Evolutionary conservation across 2,113 vertebrate species (phyloP).

Genomic region (Ia io): DNA sequence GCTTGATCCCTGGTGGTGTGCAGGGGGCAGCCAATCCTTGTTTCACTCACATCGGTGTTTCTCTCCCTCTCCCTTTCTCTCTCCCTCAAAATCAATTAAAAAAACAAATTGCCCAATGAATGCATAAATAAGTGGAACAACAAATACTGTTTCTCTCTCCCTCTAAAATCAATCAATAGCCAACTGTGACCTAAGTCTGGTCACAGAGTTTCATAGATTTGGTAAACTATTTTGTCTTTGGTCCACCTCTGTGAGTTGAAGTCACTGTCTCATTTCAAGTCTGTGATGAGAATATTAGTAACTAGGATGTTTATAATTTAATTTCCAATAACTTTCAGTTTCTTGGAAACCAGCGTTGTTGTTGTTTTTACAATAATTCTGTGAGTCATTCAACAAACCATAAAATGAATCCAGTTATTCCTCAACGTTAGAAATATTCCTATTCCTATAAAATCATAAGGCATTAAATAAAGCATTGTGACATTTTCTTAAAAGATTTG

Average conservation of each 20-base stretch:
- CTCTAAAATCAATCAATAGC: not conserved
- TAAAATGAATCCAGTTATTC: slow-evolving; percentile 2
- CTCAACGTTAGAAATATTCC: not conserved
- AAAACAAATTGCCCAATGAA: no score
- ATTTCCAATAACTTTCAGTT: not conserved
- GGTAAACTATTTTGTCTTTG: not conserved
- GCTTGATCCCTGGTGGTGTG: not conserved
- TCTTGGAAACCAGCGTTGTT: not conserved
- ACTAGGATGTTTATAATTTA: not conserved
- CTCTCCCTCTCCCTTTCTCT: no score
- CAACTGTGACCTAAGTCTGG: not conserved
- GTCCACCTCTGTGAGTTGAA: not conserved
- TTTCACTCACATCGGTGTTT: not conserved
- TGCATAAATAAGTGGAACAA: no score
- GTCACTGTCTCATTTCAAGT: not conserved
- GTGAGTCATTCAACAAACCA: slow-evolving; percentile 14
- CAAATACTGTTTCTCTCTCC: no score
- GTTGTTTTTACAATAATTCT: not conserved
- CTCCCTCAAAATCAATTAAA: no score
- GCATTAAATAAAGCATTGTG: not conserved
- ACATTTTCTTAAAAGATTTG: not conserved
- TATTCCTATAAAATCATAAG: not conserved
- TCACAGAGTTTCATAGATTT: not conserved
- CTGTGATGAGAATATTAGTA: not conserved
- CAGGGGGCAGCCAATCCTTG: not conserved